Percentiles rank a stretch among this genome's conserved stretches.
These are phyloP conservation scores for Fragum sueziense DNA, from an alignment of 2,888 invertebrate species.

Conservation along the genomic window DNA sequence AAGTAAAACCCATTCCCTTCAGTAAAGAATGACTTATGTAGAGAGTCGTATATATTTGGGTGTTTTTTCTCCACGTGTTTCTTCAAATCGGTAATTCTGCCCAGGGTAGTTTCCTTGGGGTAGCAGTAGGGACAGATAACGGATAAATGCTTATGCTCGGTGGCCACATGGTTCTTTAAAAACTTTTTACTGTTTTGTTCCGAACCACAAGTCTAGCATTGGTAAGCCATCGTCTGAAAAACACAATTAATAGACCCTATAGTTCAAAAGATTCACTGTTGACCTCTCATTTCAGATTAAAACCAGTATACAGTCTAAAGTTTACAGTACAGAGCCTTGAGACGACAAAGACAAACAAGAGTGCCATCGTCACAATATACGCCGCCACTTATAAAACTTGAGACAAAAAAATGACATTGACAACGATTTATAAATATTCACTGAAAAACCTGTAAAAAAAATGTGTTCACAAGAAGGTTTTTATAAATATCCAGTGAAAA, in stretches of 20 bases:
- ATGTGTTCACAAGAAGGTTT: too few species aligned
- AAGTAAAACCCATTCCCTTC: neutral
- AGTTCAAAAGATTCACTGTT: neutral
- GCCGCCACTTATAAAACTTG: too few species aligned
- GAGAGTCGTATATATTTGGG: neutral
- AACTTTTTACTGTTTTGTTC: too few species aligned
- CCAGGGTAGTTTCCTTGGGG: neutral
- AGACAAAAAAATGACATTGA: too few species aligned
- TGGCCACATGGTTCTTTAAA: conserved; percentile 1
- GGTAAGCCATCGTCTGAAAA: conserved; percentile 4
- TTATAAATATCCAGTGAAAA: too few species aligned
- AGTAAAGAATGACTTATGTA: neutral
- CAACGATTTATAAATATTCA: too few species aligned
- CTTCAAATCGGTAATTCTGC: neutral
- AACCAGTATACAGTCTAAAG: neutral
- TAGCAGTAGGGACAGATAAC: conserved; percentile 3
- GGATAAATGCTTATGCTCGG: conserved; percentile 6
- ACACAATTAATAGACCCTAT: neutral
- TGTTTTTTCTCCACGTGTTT: neutral
- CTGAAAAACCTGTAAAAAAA: too few species aligned
- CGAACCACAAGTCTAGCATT: conserved; percentile 4
- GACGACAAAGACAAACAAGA: too few species aligned
- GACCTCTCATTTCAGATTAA: neutral
- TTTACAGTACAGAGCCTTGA: neutral
- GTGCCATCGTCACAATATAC: too few species aligned